Evolutionary conservation across 2,797 vertebrate species (phyloP), one percentile per base, ranked within the genome.

Genomic region (Netta rufina): DNA sequence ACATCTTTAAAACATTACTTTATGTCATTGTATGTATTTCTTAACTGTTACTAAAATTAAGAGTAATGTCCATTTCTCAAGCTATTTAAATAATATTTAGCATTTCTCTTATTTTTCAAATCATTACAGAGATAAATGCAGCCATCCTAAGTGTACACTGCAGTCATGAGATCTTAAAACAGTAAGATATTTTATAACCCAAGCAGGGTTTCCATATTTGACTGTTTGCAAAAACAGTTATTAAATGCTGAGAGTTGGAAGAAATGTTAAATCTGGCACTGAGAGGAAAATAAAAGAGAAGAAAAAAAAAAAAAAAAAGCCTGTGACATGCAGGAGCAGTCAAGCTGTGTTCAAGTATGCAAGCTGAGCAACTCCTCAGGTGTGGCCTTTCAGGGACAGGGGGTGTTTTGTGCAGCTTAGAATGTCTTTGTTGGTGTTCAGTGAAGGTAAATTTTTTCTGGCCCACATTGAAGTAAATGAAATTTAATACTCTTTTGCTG

Each of bases 51-150:
- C 27, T 47, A 60, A 84, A 83, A 66, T 78, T 9, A 75, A 65
- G 38, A 75, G 73, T 65, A 66, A 19, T 27, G 45, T 38, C 19
- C 3, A 18, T 75, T 76, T 91, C n/a, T 93, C 7, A 4, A 86
- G 14, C 57, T 92, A 65, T 39, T 89, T 74, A 61, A 84, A 58
- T 75, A 71, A 43, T 60, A 62, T 51, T 90, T 88, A 81, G 11
- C 13, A 65, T 94, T 91, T 82, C 11, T 90, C 32, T 71, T 65
- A 36, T 80, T 78, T 96, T 94, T 91, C 58, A 92, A 73, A 58
- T 62, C 30, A 18, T 83, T 84, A 33, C 21, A 85, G 19, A 69
- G 43, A 39, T 76, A 33, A 77, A 58, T 76, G 19, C 17, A 89
- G 13, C 19, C 8, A 57, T 80, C 17, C 8, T 45, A 70, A 61